phyloP scores from a whole-genome alignment of 2,113 vertebrate genomes.

The Pelusios castaneus region DNA sequence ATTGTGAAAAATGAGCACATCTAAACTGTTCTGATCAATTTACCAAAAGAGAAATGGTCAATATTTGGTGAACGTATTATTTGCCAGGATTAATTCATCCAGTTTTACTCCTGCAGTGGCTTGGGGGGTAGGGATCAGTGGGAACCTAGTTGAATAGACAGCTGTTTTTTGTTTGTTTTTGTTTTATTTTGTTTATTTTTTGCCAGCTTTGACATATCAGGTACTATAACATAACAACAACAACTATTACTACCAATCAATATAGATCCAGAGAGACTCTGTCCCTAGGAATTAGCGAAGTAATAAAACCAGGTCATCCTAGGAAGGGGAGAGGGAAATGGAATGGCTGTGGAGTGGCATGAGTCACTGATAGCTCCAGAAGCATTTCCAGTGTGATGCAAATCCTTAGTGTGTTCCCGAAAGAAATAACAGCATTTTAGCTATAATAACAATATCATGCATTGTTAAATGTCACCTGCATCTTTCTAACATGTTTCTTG shows the following conservation, averaged over 20 bases:
- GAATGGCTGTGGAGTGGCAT: not conserved
- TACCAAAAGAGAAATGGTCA: not conserved
- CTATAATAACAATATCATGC: not conserved
- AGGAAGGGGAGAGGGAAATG: constrained; percentile 29
- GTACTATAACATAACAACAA: not conserved
- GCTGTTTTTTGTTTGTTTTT: too few relatives aligned
- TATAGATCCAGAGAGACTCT: constrained; percentile 27
- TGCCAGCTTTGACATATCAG: constrained; percentile 47
- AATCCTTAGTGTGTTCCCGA: not conserved
- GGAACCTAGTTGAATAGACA: constrained; percentile 16
- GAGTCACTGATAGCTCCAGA: constrained; percentile 57
- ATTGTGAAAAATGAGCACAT: not conserved
- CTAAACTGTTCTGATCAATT: not conserved
- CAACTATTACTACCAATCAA: not conserved
- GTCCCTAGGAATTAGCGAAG: constrained; percentile 67
- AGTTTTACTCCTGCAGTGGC: not conserved
- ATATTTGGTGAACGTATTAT: constrained; percentile 3
- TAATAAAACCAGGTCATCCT: constrained; percentile 62
- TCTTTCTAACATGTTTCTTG: not conserved
- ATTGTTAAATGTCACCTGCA: not conserved
- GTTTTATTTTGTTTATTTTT: too few relatives aligned
- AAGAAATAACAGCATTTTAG: not conserved
- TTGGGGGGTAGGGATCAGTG: not conserved
- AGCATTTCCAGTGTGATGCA: constrained; percentile 31
- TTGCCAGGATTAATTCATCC: constrained; percentile 35